phyloP scores from a whole-genome alignment of 1,140 invertebrate species.

The Asbolus verrucosus region DNA sequence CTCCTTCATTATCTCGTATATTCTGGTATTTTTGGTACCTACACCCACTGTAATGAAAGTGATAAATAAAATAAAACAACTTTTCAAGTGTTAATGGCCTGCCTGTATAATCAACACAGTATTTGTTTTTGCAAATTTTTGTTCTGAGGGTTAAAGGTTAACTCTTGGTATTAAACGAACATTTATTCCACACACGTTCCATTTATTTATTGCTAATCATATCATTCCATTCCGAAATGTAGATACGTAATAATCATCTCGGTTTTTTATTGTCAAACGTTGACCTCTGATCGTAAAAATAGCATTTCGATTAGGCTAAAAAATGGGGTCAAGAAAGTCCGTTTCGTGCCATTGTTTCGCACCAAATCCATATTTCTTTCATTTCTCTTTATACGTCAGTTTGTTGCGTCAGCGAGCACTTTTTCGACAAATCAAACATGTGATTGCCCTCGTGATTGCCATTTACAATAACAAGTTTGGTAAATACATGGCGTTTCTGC shows the following conservation, averaged over 20 bases:
- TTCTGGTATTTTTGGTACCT: too few species aligned
- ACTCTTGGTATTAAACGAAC: slow-evolving; percentile 4
- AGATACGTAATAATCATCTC: slow-evolving; percentile 18
- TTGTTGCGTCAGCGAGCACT: slow-evolving; percentile 4
- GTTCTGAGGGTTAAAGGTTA: slow-evolving; percentile 9
- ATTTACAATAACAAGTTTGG: too few species aligned
- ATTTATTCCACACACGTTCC: slow-evolving; percentile 13
- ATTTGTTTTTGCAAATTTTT: not conserved
- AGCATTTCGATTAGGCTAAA: slow-evolving; percentile 1
- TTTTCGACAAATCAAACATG: not conserved
- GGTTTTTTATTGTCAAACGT: slow-evolving; percentile 24
- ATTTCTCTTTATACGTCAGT: slow-evolving; percentile 19
- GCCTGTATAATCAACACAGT: not conserved
- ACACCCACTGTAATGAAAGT: too few species aligned
- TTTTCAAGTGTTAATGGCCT: too few species aligned
- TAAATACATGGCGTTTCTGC: too few species aligned
- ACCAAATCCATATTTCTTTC: too few species aligned
- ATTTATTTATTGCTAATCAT: slow-evolving; percentile 25
- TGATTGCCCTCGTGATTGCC: not conserved
- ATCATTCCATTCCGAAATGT: slow-evolving; percentile 32
- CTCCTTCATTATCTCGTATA: too few species aligned
- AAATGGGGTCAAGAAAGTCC: not conserved
- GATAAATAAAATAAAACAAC: too few species aligned
- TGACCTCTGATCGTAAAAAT: slow-evolving; percentile 26
- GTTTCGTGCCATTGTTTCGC: too few species aligned